Evolutionary conservation across 2,888 invertebrate species (phyloP).

Genomic region (Magallana nippona): DNA sequence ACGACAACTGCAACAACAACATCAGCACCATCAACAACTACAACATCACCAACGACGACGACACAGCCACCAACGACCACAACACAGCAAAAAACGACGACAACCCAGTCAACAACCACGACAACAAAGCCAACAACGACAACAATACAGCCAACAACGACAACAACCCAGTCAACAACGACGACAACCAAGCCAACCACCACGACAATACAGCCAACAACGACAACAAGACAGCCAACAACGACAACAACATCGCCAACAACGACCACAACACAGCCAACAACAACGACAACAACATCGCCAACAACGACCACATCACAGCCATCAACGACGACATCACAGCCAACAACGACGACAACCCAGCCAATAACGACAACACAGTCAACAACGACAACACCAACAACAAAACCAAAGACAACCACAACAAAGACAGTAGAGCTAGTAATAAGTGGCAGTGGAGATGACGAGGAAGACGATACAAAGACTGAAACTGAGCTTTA

Average conservation of each 20-base stretch:
- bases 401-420: background rate
- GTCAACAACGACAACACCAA: background rate
- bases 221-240: background rate
- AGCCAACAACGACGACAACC: background rate
- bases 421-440: background rate
- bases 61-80: background rate
- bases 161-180: background rate
- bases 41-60: background rate
- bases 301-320: background rate
- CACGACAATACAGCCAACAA: background rate
- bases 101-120: background rate
- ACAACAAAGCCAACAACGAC: background rate
- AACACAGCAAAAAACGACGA: background rate
- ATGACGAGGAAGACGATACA: background rate
- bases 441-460: background rate
- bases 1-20: background rate
- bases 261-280: background rate
- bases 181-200: background rate
- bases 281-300: background rate
- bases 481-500: background rate
- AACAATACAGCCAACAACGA: background rate
- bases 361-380: background rate
- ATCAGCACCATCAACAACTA: slow-evolving; percentile 20
- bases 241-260: background rate
- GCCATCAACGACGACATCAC: no score